Conservation (phyloP, 2,797 vertebrate genomes). For the Sebastes flavidus region DNA sequence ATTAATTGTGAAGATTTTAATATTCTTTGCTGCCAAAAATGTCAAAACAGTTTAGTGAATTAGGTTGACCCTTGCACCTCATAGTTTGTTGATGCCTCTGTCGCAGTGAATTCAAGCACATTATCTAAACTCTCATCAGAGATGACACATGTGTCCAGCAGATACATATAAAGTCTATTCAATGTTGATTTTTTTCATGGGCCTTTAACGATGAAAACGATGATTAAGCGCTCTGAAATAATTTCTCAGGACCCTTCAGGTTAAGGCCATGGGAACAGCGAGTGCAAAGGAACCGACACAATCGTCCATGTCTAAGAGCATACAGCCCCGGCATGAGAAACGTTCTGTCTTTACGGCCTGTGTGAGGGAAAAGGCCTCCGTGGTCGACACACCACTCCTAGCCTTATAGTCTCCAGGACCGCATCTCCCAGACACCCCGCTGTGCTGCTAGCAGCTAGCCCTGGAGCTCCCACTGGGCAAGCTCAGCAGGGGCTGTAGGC, state of each 20-base stretch:
- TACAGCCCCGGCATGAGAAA: slow-evolving; percentile 54
- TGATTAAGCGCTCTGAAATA: slow-evolving; percentile 59
- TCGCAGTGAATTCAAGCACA: background rate
- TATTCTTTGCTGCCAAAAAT: background rate
- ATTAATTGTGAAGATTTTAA: background rate
- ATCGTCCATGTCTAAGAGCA: slow-evolving; percentile 70
- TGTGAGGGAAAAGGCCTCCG: slow-evolving; percentile 67
- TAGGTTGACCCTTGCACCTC: background rate
- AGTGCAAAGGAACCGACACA: slow-evolving; percentile 61
- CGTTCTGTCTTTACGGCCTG: slow-evolving; percentile 45
- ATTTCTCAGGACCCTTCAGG: slow-evolving; percentile 77
- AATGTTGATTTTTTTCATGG: slow-evolving; percentile 43
- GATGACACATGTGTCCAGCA: slow-evolving; percentile 42
- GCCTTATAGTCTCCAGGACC: slow-evolving; percentile 65
- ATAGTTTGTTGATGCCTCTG: background rate
- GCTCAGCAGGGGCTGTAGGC: slow-evolving; percentile 69
- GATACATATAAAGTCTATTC: slow-evolving; percentile 33
- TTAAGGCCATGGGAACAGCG: slow-evolving; percentile 76
- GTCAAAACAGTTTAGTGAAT: background rate
- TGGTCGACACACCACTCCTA: slow-evolving; percentile 68
- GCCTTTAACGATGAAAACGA: slow-evolving; percentile 54
- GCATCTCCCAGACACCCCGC: slow-evolving; percentile 72
- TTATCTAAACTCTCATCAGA: slow-evolving; percentile 35
- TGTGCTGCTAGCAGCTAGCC: slow-evolving; percentile 58
- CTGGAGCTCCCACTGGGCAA: slow-evolving; percentile 74